Base-by-base conservation (phyloP, 2,113 vertebrate species). In the Oreochromis niloticus region DNA sequence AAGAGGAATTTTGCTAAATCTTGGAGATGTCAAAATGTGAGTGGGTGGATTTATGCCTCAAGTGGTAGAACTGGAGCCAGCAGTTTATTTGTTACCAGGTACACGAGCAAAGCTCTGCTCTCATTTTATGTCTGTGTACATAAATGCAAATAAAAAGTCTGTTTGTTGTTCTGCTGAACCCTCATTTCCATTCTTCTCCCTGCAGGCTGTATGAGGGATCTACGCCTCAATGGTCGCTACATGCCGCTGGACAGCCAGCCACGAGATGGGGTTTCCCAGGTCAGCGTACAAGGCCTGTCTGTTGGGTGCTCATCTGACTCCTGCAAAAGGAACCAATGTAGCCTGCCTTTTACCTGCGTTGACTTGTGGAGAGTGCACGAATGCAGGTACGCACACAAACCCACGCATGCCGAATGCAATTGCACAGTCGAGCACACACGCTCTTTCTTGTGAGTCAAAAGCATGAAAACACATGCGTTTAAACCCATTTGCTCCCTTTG, bases 331-430 rank as follows among this genome's bases (percentile, higher is more conserved):
- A 97, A 97, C 91, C 96, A 97, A 9, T 98, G 98, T 73, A 97
- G 91, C 90, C 96, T 95, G 30, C 97, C 97, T 59, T 97, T 97
- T 91, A 96, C 97, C 86, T 98, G 98, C 30, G 96, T 97, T 52
- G 98, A 98, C 95, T 89, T 98, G 90, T 98, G 98, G 98, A 97
- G 97, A 95, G 96, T 97, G 83, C 97, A 98, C 4, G 97, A 98
- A 93, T 98, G 97, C 97, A 97, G 97, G 98, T 98, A 90, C 12
- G 10, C 8, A 9, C 9, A 1, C 63, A 61, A 19, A n/a, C 9
- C 8, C 27, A 43, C 10, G 63, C 78, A 56, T 50, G 56, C 36
- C 1, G 13, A 6, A 52, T 71, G 36, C 41, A 52, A 39, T 55
- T 41, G n/a, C 39, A 79, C 30, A 48, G 19, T 48, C 7, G 0